These are phyloP conservation scores for Agriotes lineatus DNA, from an alignment of 2,888 invertebrate species.

Conservation along the genomic window DNA sequence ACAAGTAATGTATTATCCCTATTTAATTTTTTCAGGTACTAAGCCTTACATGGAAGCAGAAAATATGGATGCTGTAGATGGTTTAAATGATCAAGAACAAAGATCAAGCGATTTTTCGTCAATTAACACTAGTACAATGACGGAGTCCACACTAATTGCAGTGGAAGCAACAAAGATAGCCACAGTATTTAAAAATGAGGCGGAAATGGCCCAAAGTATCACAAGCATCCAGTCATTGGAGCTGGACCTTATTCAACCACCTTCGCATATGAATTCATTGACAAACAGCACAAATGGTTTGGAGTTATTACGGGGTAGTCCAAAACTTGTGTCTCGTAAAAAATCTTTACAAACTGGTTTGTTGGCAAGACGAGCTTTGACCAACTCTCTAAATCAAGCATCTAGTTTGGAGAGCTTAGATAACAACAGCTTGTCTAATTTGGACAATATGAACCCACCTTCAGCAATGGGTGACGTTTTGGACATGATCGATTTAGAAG, in stretches of 20 bases:
- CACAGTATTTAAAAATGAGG: conserved; percentile 68
- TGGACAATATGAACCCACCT: conserved; percentile 87
- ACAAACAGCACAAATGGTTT: conserved; percentile 64
- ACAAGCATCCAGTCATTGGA: conserved; percentile 75
- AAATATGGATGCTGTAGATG: conserved; percentile 49
- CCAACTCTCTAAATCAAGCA: conserved; percentile 66
- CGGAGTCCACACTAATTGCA: conserved; percentile 79
- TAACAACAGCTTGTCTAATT: conserved; percentile 73
- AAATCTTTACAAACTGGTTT: conserved; percentile 79
- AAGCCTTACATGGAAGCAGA: not conserved
- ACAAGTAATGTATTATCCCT: too few species aligned
- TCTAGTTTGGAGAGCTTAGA: conserved; percentile 76
- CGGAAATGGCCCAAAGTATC: conserved; percentile 72
- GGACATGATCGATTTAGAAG: conserved; percentile 79
- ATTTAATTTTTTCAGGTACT: conserved; percentile 7
- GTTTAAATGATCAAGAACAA: conserved; percentile 46
- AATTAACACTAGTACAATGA: conserved; percentile 72
- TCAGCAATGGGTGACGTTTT: conserved; percentile 77
- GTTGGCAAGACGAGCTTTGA: conserved; percentile 80
- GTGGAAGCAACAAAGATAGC: conserved; percentile 81
- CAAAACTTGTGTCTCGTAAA: conserved; percentile 65
- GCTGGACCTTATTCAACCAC: conserved; percentile 81
- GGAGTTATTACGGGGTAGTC: conserved; percentile 55
- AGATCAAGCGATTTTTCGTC: conserved; percentile 66
- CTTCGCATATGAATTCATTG: conserved; percentile 80